Evolutionary conservation across 2,888 invertebrate species (phyloP).

Genomic region (Junonia oenone): DNA sequence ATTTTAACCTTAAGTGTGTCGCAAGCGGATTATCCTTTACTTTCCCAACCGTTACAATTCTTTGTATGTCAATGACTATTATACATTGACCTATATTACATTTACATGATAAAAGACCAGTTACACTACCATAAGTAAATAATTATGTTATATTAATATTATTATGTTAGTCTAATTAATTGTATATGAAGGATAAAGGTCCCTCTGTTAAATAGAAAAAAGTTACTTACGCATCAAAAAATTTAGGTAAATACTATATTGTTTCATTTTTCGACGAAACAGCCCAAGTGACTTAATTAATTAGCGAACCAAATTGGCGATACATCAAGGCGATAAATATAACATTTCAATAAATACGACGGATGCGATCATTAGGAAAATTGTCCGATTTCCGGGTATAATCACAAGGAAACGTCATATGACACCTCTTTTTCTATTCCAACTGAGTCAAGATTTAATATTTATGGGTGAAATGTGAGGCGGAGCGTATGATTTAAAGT

Average conservation of each 20-base stretch:
- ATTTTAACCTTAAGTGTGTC: conserved; percentile 13
- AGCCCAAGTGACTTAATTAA: no score
- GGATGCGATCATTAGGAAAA: conserved; percentile 71
- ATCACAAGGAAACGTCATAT: conserved; percentile 66
- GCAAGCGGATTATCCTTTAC: conserved; percentile 16
- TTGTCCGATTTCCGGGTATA: conserved; percentile 75
- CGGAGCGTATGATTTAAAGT: conserved; percentile 77
- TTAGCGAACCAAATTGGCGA: background rate
- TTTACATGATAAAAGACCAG: no score
- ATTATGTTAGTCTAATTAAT: no score
- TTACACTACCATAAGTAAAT: no score
- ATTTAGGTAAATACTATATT: no score
- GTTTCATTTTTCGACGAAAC: no score
- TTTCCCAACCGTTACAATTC: conserved; percentile 8
- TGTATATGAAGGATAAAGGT: no score
- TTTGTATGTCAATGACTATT: conserved; percentile 9
- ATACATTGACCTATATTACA: background rate
- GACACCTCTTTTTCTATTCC: conserved; percentile 69
- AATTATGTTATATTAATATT: no score
- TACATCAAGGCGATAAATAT: conserved; percentile 37
- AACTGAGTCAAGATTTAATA: conserved; percentile 74
- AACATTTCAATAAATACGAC: conserved; percentile 74
- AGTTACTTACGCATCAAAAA: no score
- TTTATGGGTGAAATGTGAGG: conserved; percentile 78
- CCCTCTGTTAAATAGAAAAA: no score